Evolutionary conservation across 2,113 vertebrate genomes (phyloP), one percentile per base, ranked within the genome.

Genomic region (Saccopteryx leptura): DNA sequence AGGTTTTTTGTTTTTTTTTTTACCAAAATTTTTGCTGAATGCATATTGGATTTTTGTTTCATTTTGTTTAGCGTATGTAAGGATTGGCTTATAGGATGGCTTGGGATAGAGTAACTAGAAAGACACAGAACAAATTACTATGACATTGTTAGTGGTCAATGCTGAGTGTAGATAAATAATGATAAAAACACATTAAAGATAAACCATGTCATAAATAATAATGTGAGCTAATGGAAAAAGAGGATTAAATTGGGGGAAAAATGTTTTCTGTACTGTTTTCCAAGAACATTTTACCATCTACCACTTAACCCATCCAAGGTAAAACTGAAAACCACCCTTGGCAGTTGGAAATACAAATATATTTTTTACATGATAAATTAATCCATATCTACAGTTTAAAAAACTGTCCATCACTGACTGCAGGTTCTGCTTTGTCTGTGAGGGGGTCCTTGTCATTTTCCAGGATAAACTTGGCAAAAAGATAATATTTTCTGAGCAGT

Each of bases 121-220:
- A 58, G 18, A 65, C 33, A 68, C 2, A 69, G 33, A 60, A 21
- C 0, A 0, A 24, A 46, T 83, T 46, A 74, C 33, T 33, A 1
- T 31, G 69, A 50, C 72, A 23, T 50, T 33, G 48, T 50, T 23
- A 58, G 19, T 28, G 15, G 63, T 46, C 61, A 60, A 2, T 26
- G 31, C 13, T 60, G 4, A 78, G 15, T 7, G 74, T 28, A 84
- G 58, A 60, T 14, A 78, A 79, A 94, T 39, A 79, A 88, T 9
- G 26, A 65, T 75, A 83, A 80, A 80, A 75, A n/a, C 17, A 52
- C 8, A 56, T n/a, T 81, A 31, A 83, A 94, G 52, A 89, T 39
- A 76, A 91, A 24, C 12, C 56, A 52, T 60, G 15, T 83, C 80
- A 75, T 72, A 90, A 94, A 76, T 87, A 75, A 81, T 17, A 69